phyloP scores from a whole-genome alignment of 2,888 invertebrate species.

The Melieria picta region DNA sequence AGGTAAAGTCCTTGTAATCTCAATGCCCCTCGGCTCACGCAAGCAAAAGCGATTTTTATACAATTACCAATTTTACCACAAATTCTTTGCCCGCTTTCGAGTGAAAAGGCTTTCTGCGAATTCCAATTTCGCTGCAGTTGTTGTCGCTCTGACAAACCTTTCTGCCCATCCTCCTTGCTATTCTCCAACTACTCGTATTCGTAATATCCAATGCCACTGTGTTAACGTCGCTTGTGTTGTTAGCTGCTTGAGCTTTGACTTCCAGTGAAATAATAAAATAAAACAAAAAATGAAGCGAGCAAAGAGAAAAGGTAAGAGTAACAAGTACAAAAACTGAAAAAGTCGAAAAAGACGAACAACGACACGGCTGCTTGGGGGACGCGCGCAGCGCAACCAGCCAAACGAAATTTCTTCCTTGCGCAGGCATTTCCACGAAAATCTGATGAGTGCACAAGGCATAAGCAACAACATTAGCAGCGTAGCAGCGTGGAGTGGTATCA shows the following conservation, averaged over 20 bases:
- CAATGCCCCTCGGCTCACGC: neutral
- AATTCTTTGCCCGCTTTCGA: neutral
- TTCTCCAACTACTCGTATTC: too few relatives aligned
- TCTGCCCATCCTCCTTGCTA: neutral
- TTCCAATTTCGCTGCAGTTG: neutral
- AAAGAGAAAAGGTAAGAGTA: too few relatives aligned
- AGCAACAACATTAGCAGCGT: constrained; percentile 48
- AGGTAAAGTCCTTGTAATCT: constrained; percentile 68
- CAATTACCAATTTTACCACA: neutral
- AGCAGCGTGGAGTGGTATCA: constrained; percentile 28
- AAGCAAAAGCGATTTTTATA: neutral
- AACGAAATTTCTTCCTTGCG: constrained; percentile 50
- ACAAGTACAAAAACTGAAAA: too few relatives aligned
- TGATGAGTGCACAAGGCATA: constrained; percentile 56
- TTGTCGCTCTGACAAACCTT: neutral
- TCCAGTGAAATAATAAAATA: too few relatives aligned
- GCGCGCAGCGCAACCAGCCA: constrained; percentile 17
- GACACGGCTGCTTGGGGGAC: neutral
- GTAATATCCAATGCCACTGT: too few relatives aligned
- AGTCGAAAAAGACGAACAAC: too few relatives aligned
- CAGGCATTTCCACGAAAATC: constrained; percentile 61
- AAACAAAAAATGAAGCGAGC: too few relatives aligned
- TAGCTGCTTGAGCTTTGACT: too few relatives aligned
- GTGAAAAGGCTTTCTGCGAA: neutral
- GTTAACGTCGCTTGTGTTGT: too few relatives aligned